Evolutionary conservation across 2,888 invertebrate species (phyloP).

Genomic region (Cactoblastis cactorum): DNA sequence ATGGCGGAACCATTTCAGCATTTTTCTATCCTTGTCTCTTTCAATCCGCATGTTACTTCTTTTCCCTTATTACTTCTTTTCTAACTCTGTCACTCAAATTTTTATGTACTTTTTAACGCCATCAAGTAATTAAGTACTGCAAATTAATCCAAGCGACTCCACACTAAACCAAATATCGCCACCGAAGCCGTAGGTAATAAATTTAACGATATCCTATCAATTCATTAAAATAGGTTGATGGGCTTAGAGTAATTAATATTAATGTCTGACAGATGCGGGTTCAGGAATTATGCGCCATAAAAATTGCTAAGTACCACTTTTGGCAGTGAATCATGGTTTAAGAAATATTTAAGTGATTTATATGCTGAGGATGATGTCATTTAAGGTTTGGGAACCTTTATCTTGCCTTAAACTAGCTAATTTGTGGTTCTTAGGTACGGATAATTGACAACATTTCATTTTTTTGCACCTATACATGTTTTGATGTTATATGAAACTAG

Average conservation of each 20-base stretch:
- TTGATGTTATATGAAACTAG: too few relatives aligned
- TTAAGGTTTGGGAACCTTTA: background rate
- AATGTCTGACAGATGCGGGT: constrained; percentile 17
- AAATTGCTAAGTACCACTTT: constrained; percentile 1
- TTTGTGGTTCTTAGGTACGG: too few relatives aligned
- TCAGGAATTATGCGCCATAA: constrained; percentile 6
- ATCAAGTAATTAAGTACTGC: background rate
- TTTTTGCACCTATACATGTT: too few relatives aligned
- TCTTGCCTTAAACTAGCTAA: background rate
- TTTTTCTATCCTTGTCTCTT: too few relatives aligned
- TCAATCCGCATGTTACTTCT: too few relatives aligned
- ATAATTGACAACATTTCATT: too few relatives aligned
- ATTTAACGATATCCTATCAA: constrained; percentile 10
- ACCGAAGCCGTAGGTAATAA: constrained; percentile 2
- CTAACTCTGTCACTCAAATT: too few relatives aligned
- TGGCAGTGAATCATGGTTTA: constrained; percentile 7
- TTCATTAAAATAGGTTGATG: constrained; percentile 13
- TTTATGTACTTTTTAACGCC: too few relatives aligned
- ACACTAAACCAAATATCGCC: background rate
- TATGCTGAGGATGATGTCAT: background rate
- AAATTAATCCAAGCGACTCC: background rate
- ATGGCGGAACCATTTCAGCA: too few relatives aligned
- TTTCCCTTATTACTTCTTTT: too few relatives aligned
- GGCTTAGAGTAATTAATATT: constrained; percentile 13
- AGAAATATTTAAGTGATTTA: constrained; percentile 11